Base-by-base conservation (phyloP, 2,888 invertebrate genomes). In the Choreutis nemorana region DNA sequence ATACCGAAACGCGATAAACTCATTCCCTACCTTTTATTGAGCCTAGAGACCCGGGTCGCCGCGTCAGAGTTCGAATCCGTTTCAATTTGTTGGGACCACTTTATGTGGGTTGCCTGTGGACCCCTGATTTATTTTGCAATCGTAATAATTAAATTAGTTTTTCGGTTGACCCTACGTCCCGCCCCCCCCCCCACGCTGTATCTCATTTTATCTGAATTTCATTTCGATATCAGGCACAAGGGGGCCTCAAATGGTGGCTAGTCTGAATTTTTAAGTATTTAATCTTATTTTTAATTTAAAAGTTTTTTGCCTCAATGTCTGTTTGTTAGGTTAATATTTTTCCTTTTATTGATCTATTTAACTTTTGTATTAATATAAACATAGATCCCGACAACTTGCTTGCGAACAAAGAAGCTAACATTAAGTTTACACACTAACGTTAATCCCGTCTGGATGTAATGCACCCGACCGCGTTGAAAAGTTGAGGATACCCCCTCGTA, bases 391-490 rank as follows among this genome's bases (percentile, higher is more conserved):
- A n/a, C n/a, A n/a, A n/a, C n/a, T 2, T 10, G 5, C 23, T 6
- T 32, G 45, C 55, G 58, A 58, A 63, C 67, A 65, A 57, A 66
- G 61, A 57, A 59, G 59, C 55, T 41, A 54, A 49, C 54, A 52
- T 57, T 58, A 62, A 67, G 62, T 58, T 48, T 58, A 62, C 57
- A 63, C 57, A 61, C 50, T 40, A 44, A 36, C 41, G 57, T 44
- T 66, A 66, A 68, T 67, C 67, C 60, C 33, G 42, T 41, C 45
- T 48, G 55, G 56, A 59, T 62, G 64, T 64, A 64, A 64, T 60
- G 57, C 61, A 51, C 54, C 55, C 53, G 48, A 48, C 55, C 59
- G 56, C 61, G 57, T 52, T 55, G 59, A 55, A 62, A 67, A 68
- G 62, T 66, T 64, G 57, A 62, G 55, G n/a, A 57, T 50, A 55